Evolutionary conservation across 2,113 vertebrate genomes (phyloP).

Genomic region (Natator depressus): DNA sequence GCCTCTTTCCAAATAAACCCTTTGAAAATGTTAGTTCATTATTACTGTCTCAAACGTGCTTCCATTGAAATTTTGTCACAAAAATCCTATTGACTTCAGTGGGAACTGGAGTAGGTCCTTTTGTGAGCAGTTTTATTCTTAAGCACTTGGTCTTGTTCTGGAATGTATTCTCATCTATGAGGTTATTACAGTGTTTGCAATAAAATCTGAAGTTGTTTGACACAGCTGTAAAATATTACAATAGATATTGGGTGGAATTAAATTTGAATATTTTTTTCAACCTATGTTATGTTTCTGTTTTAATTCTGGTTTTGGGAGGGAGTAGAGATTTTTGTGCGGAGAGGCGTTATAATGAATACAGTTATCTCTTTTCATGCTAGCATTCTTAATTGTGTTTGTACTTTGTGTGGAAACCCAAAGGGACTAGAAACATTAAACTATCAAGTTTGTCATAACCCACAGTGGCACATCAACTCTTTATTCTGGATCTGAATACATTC

Average conservation of each 20-base stretch:
- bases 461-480: not conserved
- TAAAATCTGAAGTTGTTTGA: not conserved
- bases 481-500: not conserved
- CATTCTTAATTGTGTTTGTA: not conserved
- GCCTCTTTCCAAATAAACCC: not conserved
- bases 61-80: not conserved
- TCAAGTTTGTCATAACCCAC: not conserved
- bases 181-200: conserved; percentile 29
- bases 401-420: not conserved
- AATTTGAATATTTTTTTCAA: not conserved
- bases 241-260: conserved; percentile 9
- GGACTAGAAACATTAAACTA: not conserved
- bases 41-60: not conserved
- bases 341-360: not conserved
- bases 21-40: not conserved
- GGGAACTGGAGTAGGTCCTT: not conserved
- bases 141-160: not conserved
- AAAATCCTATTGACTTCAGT: not conserved
- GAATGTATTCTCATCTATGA: conserved; percentile 18
- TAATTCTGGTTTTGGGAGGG: not conserved
- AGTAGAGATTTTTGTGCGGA: not conserved
- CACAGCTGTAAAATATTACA: too few relatives aligned
- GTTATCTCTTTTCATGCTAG: not conserved
- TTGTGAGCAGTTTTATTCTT: conserved; percentile 11
- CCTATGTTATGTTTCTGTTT: not conserved